These are phyloP conservation scores for Aphaenogaster ashmeadi DNA, from an alignment of 1,140 invertebrate species.

Conservation along the genomic window DNA sequence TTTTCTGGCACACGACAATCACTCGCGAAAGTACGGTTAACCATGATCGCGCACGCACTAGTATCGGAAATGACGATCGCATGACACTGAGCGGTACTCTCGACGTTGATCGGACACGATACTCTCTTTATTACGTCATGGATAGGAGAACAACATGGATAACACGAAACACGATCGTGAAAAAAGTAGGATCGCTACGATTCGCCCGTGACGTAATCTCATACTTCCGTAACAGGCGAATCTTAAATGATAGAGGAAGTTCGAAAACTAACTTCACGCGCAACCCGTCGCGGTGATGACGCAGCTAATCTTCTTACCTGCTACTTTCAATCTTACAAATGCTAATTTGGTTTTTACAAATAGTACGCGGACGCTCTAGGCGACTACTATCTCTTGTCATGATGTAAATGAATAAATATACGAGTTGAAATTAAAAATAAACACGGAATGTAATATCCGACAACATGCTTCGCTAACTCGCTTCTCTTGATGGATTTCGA, in stretches of 20 bases:
- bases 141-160: background rate
- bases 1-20: background rate
- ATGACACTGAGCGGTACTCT: background rate
- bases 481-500: background rate
- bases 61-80: background rate
- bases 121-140: background rate
- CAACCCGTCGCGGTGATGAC: background rate
- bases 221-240: too few species aligned
- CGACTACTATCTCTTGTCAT: background rate
- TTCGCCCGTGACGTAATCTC: too few species aligned
- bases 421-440: background rate
- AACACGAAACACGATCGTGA: background rate
- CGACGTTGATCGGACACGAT: background rate
- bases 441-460: background rate
- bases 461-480: background rate
- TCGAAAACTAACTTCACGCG: background rate
- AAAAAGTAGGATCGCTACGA: too few species aligned
- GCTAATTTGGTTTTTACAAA: background rate
- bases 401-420: background rate
- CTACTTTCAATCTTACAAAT: background rate
- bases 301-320: too few species aligned
- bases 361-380: background rate
- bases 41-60: too few species aligned
- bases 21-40: background rate
- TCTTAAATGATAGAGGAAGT: too few species aligned